Evolutionary conservation across 2,888 invertebrate species (phyloP).

Genomic region (Epicampocera succincta): DNA sequence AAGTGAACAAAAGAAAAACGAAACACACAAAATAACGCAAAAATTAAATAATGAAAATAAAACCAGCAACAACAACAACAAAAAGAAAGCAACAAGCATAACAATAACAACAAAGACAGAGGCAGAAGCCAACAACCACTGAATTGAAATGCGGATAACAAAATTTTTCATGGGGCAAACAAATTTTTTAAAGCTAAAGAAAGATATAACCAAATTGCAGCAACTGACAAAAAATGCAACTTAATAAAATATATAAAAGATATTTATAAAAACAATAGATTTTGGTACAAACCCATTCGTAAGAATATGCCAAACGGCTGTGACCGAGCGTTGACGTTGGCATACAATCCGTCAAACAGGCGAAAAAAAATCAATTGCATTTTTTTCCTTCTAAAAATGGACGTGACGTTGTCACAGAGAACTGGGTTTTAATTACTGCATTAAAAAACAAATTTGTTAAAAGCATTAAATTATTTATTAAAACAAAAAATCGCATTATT

Average conservation of each 20-base stretch:
- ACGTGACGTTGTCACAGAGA: too few relatives aligned
- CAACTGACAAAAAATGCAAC: slow-evolving; percentile 32
- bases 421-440: too few relatives aligned
- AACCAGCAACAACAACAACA: neutral
- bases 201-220: slow-evolving; percentile 6
- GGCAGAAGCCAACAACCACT: slow-evolving; percentile 43
- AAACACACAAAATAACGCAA: slow-evolving; percentile 13
- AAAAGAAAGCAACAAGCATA: slow-evolving; percentile 11
- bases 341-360: slow-evolving; percentile 5
- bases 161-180: slow-evolving; percentile 9
- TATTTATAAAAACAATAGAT: too few relatives aligned
- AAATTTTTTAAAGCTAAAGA: slow-evolving; percentile 1
- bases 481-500: too few relatives aligned
- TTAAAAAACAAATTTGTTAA: too few relatives aligned
- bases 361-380: neutral
- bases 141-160: slow-evolving; percentile 40
- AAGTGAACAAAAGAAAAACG: slow-evolving; percentile 28
- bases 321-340: slow-evolving; percentile 47
- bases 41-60: slow-evolving; percentile 11
- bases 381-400: too few relatives aligned
- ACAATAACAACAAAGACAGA: slow-evolving; percentile 19
- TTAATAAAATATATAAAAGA: slow-evolving; percentile 57
- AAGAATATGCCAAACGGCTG: neutral
- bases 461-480: too few relatives aligned
- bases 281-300: too few relatives aligned